Evolutionary conservation across 2,888 invertebrate genomes (phyloP).

Genomic region (Habrosyne pyritoides): DNA sequence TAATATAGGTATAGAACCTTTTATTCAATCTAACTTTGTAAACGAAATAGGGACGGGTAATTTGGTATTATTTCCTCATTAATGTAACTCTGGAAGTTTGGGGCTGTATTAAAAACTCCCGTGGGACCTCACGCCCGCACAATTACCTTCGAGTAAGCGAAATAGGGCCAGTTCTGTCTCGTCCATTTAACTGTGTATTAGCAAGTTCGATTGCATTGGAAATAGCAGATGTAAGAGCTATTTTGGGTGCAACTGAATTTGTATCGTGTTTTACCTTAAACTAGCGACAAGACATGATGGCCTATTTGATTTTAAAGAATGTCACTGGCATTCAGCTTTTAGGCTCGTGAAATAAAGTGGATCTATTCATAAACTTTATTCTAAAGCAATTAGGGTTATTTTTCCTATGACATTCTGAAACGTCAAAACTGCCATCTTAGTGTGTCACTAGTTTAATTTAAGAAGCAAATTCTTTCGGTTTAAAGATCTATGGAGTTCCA

Average conservation of each 20-base stretch:
- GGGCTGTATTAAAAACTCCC: slow-evolving; percentile 76
- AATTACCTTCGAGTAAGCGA: slow-evolving; percentile 52
- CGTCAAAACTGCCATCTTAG: no score
- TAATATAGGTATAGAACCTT: slow-evolving; percentile 67
- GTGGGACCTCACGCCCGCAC: slow-evolving; percentile 60
- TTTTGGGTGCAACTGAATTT: neutral
- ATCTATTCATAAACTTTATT: no score
- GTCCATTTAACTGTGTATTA: slow-evolving; percentile 50
- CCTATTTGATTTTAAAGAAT: no score
- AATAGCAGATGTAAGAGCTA: neutral
- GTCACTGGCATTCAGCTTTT: no score
- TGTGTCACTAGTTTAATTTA: no score
- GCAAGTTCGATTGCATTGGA: slow-evolving; percentile 27
- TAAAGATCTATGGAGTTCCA: no score
- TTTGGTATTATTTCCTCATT: slow-evolving; percentile 78
- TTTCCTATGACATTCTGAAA: no score
- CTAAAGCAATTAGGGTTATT: no score
- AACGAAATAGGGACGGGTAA: slow-evolving; percentile 68
- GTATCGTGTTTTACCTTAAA: no score
- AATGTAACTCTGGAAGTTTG: slow-evolving; percentile 68
- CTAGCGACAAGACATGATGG: no score
- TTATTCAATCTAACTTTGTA: slow-evolving; percentile 79
- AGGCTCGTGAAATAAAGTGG: no score
- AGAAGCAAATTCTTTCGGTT: no score
- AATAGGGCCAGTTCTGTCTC: slow-evolving; percentile 42